These are phyloP conservation scores for Leptodactylus fuscus DNA, from an alignment of 2,113 vertebrate species.

Conservation along the genomic window DNA sequence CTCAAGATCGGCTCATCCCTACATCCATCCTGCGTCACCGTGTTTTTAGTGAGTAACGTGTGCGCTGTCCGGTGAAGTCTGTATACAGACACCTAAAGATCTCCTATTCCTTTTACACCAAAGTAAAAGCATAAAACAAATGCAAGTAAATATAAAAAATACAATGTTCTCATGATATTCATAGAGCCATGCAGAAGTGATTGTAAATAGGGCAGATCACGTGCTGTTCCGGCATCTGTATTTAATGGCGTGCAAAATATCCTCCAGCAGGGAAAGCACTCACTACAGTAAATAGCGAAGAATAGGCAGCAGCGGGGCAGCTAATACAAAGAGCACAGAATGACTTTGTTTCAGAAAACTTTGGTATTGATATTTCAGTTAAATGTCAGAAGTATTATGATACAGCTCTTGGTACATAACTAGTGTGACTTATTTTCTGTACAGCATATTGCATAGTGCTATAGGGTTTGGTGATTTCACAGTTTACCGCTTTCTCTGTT, in stretches of 20 bases:
- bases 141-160: not conserved
- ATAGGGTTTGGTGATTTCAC: not conserved
- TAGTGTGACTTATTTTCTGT: not conserved
- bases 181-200: not conserved
- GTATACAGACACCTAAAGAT: too few relatives aligned
- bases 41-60: too few relatives aligned
- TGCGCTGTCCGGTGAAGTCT: too few relatives aligned
- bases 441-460: not conserved
- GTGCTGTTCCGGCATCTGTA: constrained; percentile 46
- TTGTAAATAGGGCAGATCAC: constrained; percentile 25
- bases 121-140: too few relatives aligned
- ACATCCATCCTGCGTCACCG: too few relatives aligned
- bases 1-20: too few relatives aligned
- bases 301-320: constrained; percentile 36
- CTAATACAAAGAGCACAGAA: constrained; percentile 26
- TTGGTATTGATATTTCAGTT: constrained; percentile 33
- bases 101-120: too few relatives aligned
- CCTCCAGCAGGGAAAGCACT: constrained; percentile 37
- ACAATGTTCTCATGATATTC: too few relatives aligned
- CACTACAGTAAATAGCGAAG: constrained; percentile 44
- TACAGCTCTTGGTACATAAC: not conserved
- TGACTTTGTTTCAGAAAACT: constrained; percentile 24
- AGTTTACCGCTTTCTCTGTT: too few relatives aligned
- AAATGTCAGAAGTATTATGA: constrained; percentile 36
- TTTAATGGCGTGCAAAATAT: too few relatives aligned